Evolutionary conservation across 2,113 vertebrate species (phyloP).

Genomic region (Ailuropoda melanoleuca): DNA sequence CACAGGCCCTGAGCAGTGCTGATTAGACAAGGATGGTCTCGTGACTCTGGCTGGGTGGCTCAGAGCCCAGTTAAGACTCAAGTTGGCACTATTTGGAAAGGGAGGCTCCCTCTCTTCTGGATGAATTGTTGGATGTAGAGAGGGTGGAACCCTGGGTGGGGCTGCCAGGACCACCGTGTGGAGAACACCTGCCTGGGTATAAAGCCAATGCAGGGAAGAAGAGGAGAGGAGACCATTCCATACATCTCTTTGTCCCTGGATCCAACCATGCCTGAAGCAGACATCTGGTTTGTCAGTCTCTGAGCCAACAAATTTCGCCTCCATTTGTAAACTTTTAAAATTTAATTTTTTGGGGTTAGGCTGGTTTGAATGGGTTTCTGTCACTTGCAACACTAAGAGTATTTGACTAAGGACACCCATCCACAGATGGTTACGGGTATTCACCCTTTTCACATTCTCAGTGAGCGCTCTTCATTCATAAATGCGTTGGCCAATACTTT

Average conservation of each 20-base stretch:
- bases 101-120: neutral
- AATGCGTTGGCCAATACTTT: neutral
- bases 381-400: neutral
- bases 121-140: neutral
- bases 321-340: neutral
- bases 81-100: neutral
- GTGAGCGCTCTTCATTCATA: neutral
- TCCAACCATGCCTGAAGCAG: conserved; percentile 7
- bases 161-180: neutral
- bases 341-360: neutral
- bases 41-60: neutral
- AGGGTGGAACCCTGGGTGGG: neutral
- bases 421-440: neutral
- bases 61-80: neutral
- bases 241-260: neutral
- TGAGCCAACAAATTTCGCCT: neutral
- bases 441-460: neutral
- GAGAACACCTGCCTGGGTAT: neutral
- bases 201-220: neutral
- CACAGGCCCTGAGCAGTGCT: neutral
- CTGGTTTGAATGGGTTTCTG: neutral
- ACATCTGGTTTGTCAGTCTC: neutral
- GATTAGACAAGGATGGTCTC: neutral
- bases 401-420: neutral
- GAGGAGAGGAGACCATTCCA: neutral